Conservation (phyloP, 2,888 invertebrate species). For the Siphlonurus alternatus region DNA sequence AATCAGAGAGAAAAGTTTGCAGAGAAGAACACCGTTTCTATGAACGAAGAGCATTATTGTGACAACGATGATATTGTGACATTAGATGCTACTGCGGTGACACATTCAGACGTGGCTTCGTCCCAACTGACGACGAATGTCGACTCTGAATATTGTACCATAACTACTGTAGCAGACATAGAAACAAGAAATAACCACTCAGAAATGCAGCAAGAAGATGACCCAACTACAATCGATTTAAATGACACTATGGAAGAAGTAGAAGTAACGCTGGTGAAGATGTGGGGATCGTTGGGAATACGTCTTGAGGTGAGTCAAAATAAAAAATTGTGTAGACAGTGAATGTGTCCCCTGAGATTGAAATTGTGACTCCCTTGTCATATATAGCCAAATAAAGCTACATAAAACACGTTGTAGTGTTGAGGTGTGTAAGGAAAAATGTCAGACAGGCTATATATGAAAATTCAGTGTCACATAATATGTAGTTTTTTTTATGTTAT, state of each 20-base stretch:
- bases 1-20: neutral
- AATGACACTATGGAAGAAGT: too few species aligned
- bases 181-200: neutral
- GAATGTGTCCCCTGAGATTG: neutral
- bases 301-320: constrained; percentile 7
- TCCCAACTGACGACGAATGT: too few species aligned
- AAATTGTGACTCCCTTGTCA: neutral
- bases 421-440: too few species aligned
- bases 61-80: neutral
- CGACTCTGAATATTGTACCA: too few species aligned
- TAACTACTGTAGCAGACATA: neutral
- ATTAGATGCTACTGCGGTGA: too few species aligned
- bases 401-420: too few species aligned
- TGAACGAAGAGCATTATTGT: neutral
- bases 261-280: constrained; percentile 6
- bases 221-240: too few species aligned
- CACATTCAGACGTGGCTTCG: too few species aligned
- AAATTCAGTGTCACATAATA: too few species aligned
- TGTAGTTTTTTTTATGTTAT: too few species aligned
- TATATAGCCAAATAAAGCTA: too few species aligned
- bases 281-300: constrained; percentile 9
- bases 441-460: too few species aligned
- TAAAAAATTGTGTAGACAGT: neutral
- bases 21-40: neutral
- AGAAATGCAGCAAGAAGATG: neutral